A percentile compares a stretch with the other conserved stretches of the same genome.
phyloP scores from a whole-genome alignment of 2,888 invertebrate genomes.

The Fabriciana adippe region DNA sequence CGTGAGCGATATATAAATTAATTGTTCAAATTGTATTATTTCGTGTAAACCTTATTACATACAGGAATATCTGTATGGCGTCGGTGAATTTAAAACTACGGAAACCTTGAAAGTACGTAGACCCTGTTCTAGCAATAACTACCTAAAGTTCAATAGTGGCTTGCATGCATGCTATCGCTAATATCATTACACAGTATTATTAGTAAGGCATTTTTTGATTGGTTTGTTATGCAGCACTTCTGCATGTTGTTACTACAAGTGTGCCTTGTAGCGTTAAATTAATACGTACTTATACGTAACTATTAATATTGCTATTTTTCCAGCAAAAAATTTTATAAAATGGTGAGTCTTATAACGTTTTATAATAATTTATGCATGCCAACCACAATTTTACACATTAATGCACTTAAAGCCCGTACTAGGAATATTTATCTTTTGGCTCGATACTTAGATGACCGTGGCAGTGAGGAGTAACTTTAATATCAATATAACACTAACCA shows the following conservation, averaged over 20 bases:
- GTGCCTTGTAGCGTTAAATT: constrained; percentile 17
- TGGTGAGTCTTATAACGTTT: constrained; percentile 9
- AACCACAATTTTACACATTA: constrained; percentile 25
- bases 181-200: constrained; percentile 36
- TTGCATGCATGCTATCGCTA: constrained; percentile 44
- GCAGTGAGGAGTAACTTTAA: constrained; percentile 1
- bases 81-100: constrained; percentile 31
- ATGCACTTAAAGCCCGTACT: constrained; percentile 20
- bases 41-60: constrained; percentile 30
- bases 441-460: background rate
- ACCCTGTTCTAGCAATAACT: constrained; percentile 46
- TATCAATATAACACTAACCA: constrained; percentile 11
- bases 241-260: constrained; percentile 28
- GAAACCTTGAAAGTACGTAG: constrained; percentile 39
- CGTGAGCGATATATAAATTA: constrained; percentile 57
- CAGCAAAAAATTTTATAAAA: constrained; percentile 24
- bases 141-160: constrained; percentile 40
- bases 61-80: constrained; percentile 28
- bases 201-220: constrained; percentile 37
- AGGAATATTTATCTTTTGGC: constrained; percentile 6
- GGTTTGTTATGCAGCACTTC: constrained; percentile 23
- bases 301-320: constrained; percentile 10
- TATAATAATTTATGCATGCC: constrained; percentile 26
- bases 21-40: constrained; percentile 18
- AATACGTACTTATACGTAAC: constrained; percentile 24